These are phyloP conservation scores for Drosophila arizonae DNA, from an alignment of 1,140 invertebrate genomes.

Conservation along the genomic window DNA sequence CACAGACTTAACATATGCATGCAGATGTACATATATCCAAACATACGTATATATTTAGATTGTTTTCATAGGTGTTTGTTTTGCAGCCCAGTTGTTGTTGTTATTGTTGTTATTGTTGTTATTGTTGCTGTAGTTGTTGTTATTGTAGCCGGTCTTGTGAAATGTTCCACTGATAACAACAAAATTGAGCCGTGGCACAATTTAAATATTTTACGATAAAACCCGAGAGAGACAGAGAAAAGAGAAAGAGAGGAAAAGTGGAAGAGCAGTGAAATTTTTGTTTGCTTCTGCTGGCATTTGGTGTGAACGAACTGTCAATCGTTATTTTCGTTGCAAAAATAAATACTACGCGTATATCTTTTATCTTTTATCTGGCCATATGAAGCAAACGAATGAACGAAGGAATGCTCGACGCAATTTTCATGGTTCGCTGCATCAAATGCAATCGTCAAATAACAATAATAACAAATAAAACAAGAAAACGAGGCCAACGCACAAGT, in stretches of 20 bases:
- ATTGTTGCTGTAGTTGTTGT: conserved; percentile 35
- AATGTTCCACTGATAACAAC: conserved; percentile 70
- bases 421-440: conserved; percentile 29
- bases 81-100: conserved; percentile 26
- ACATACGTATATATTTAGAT: conserved; percentile 24
- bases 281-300: conserved; percentile 43
- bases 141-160: conserved; percentile 53
- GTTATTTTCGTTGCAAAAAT: conserved; percentile 64
- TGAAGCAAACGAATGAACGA: background rate
- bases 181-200: conserved; percentile 44
- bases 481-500: conserved; percentile 13
- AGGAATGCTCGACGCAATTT: background rate
- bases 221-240: conserved; percentile 3
- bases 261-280: conserved; percentile 42
- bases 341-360: conserved; percentile 52
- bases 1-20: conserved; percentile 27
- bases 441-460: conserved; percentile 7
- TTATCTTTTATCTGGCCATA: conserved; percentile 40
- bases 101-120: conserved; percentile 52
- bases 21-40: background rate
- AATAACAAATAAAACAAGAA: background rate
- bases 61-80: conserved; percentile 69
- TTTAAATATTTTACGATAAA: conserved; percentile 79
- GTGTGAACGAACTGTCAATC: conserved; percentile 77
- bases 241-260: background rate